Conservation (phyloP, 1,140 invertebrate genomes). For the Andrena cerasifolii region DNA sequence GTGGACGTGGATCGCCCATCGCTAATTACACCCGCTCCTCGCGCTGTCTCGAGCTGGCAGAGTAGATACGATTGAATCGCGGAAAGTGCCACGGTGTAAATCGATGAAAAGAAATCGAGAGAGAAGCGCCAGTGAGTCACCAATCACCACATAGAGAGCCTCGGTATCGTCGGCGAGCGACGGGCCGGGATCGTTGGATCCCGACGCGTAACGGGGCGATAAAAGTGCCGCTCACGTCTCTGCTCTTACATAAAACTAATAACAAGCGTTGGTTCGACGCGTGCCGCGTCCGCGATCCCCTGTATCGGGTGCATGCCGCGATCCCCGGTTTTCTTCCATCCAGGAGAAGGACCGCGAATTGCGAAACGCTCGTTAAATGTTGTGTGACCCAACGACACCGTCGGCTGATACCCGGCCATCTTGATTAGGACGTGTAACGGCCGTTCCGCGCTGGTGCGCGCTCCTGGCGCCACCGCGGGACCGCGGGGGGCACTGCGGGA, state of each 20-base stretch:
- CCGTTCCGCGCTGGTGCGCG: slow-evolving; percentile 16
- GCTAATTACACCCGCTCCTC: neutral
- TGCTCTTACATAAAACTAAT: slow-evolving; percentile 52
- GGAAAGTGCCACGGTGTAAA: slow-evolving; percentile 26
- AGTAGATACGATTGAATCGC: neutral
- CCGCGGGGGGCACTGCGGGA: neutral
- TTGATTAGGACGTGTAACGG: slow-evolving; percentile 27
- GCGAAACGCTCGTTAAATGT: slow-evolving; percentile 27
- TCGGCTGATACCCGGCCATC: slow-evolving; percentile 30
- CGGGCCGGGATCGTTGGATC: neutral
- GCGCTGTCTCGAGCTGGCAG: neutral
- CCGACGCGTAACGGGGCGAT: slow-evolving; percentile 39
- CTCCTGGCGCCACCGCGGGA: neutral
- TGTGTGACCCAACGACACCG: slow-evolving; percentile 33
- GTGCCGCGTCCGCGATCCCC: slow-evolving; percentile 3
- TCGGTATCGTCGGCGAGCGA: too few species aligned
- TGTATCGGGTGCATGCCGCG: neutral
- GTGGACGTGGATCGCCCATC: too few species aligned
- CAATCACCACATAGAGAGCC: too few species aligned
- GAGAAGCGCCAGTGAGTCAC: slow-evolving; percentile 25
- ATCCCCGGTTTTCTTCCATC: slow-evolving; percentile 45
- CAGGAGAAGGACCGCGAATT: slow-evolving; percentile 34
- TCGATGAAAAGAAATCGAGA: slow-evolving; percentile 1
- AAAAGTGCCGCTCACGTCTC: slow-evolving; percentile 26
- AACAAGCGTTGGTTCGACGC: slow-evolving; percentile 28